Evolutionary conservation across 2,113 vertebrate genomes (phyloP), one percentile per base, ranked within the genome.

Genomic region (Gorsachius goisagi): DNA sequence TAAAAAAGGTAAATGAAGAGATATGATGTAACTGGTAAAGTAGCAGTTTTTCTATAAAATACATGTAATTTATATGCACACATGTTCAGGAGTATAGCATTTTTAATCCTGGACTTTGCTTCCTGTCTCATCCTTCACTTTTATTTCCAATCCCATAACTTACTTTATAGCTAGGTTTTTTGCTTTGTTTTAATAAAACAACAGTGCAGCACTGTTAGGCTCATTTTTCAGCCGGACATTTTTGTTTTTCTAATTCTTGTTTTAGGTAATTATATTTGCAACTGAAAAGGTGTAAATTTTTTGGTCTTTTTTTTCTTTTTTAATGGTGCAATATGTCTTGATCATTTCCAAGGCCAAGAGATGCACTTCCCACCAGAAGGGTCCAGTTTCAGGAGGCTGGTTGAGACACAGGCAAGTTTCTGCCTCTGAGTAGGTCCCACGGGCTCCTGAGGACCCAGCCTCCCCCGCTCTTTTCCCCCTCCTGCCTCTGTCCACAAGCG

Each of bases 341-440:
- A 35, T 72, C 6, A 33, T 71, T 95, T 67, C 72, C 37, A 67
- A 93, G 60, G 21, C 32, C 56, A 27, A 78, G 32, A 66, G n/a
- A 55, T n/a, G 8, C 26, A 56, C 35, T 41, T 78, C 20, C 18
- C 15, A 58, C 32, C 12, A 50, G 77, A 53, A 71, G 11, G 10
- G 15, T 67, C 32, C 13, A 26, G 0, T 81, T 77, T 93, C 84
- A 81, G 50, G 24, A 55, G 6, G 3, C 5, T 84, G n/a, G 9
- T 59, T 1, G 0, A 80, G 20, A 56, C 13, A 50, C 0, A 0
- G 39, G 5, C 8, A 21, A 32, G 3, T 68, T 80, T 64, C 76
- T 52, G 4, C 33, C 35, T 56, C 20, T 47, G 28, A 44, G 22
- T 7, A 45, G 8, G 6, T 39, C 16, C 18, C 3, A 1, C 5